Percentiles rank a stretch among this genome's conserved stretches.
Conservation (phyloP, 1,140 invertebrate genomes). For the Elymnias hypermnestra region DNA sequence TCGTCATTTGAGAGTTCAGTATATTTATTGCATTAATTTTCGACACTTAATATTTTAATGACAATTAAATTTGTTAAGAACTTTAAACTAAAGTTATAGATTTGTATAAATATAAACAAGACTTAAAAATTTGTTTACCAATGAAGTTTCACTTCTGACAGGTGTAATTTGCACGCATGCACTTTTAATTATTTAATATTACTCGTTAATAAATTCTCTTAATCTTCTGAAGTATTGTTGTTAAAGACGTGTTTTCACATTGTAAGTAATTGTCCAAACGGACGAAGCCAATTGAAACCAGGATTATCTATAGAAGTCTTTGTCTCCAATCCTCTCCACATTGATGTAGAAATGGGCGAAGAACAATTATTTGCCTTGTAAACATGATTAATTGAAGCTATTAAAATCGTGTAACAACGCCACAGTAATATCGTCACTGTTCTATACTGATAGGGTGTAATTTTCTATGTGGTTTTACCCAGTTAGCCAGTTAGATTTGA, state of each 20-base stretch:
- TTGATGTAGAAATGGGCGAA: conserved; percentile 28
- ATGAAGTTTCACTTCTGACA: too few relatives aligned
- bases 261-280: not conserved
- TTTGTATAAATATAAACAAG: too few relatives aligned
- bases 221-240: not conserved
- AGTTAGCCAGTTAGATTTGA: not conserved
- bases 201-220: too few relatives aligned
- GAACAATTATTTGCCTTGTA: conserved; percentile 50
- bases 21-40: too few relatives aligned
- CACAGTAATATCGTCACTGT: not conserved
- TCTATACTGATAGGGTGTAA: not conserved
- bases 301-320: conserved; percentile 34
- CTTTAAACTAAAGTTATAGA: too few relatives aligned
- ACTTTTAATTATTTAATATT: too few relatives aligned
- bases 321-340: conserved; percentile 26
- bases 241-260: not conserved
- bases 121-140: too few relatives aligned
- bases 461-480: not conserved
- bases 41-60: too few relatives aligned
- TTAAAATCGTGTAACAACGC: not conserved
- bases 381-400: conserved; percentile 39
- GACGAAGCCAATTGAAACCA: conserved; percentile 22
- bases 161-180: too few relatives aligned
- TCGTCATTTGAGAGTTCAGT: too few relatives aligned
- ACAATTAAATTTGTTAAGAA: too few relatives aligned